Conservation (phyloP, 2,888 invertebrate genomes). For the Drosophila phalerata region DNA sequence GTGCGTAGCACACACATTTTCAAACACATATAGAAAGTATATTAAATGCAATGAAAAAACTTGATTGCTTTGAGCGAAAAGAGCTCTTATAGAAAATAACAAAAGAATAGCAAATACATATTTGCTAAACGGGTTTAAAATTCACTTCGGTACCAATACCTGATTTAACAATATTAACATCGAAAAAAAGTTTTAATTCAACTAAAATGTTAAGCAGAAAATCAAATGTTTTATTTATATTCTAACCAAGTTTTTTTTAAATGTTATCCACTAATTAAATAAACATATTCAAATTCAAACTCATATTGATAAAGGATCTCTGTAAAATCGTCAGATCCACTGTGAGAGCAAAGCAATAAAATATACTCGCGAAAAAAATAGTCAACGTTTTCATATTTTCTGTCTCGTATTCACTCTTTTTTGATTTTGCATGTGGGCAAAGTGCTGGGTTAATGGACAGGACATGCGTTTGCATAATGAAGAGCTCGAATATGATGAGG, state of each 20-base stretch:
- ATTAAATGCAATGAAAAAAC: conserved; percentile 60
- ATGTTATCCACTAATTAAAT: too few relatives aligned
- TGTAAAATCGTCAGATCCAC: too few relatives aligned
- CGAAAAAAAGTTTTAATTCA: too few relatives aligned
- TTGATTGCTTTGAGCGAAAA: conserved; percentile 10
- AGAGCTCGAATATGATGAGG: conserved; percentile 14
- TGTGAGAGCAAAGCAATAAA: too few relatives aligned
- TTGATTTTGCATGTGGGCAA: conserved; percentile 3
- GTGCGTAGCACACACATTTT: conserved; percentile 43
- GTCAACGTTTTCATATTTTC: conserved; percentile 14
- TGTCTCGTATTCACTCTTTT: not conserved
- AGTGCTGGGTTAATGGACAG: conserved; percentile 43
- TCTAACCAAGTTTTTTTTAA: too few relatives aligned
- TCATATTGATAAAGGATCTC: too few relatives aligned
- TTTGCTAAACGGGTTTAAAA: not conserved
- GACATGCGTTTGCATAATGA: conserved; percentile 72
- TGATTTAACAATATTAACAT: too few relatives aligned
- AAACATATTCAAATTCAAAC: too few relatives aligned
- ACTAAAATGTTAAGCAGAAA: too few relatives aligned
- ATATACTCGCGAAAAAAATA: conserved; percentile 33
- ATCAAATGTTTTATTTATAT: too few relatives aligned
- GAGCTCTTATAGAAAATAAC: not conserved
- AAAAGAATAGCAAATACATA: not conserved
- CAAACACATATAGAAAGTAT: conserved; percentile 36
- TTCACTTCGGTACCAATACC: too few relatives aligned